Percentiles rank a stretch among this genome's conserved stretches.
phyloP scores from a whole-genome alignment of 2,888 invertebrate genomes.

The Pyrochroa serraticornis region DNA sequence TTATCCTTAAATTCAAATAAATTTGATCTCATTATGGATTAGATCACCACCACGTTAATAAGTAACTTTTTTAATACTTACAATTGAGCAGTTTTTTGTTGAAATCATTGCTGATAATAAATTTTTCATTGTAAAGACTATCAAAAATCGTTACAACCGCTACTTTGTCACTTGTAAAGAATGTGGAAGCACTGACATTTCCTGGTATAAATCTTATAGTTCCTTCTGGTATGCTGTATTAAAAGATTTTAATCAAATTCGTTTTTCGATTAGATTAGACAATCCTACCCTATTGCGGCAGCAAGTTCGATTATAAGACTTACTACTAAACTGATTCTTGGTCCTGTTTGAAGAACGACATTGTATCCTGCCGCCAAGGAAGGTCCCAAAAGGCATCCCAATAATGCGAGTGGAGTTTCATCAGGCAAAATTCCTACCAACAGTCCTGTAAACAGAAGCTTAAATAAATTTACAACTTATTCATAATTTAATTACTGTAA shows the following conservation, averaged over 20 bases:
- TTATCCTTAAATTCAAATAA: no score
- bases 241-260: background rate
- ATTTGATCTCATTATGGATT: no score
- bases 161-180: slow-evolving; percentile 35
- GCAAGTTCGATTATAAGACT: slow-evolving; percentile 59
- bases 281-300: slow-evolving; percentile 57
- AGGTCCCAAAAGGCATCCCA: slow-evolving; percentile 59
- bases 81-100: slow-evolving; percentile 38
- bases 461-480: slow-evolving; percentile 10
- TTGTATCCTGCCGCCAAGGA: slow-evolving; percentile 61
- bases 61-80: slow-evolving; percentile 22
- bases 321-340: slow-evolving; percentile 55
- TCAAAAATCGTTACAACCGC: slow-evolving; percentile 37
- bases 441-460: slow-evolving; percentile 49
- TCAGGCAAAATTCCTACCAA: slow-evolving; percentile 55
- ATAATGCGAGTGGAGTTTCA: slow-evolving; percentile 57
- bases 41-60: background rate
- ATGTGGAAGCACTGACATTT: slow-evolving; percentile 29
- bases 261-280: background rate
- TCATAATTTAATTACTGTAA: no score
- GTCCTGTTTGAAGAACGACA: slow-evolving; percentile 58
- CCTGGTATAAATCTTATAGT: slow-evolving; percentile 44
- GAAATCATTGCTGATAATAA: slow-evolving; percentile 29
- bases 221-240: slow-evolving; percentile 42
- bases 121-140: slow-evolving; percentile 36